These are phyloP conservation scores for Cabera pusaria DNA, from an alignment of 2,888 invertebrate genomes.

Conservation along the genomic window DNA sequence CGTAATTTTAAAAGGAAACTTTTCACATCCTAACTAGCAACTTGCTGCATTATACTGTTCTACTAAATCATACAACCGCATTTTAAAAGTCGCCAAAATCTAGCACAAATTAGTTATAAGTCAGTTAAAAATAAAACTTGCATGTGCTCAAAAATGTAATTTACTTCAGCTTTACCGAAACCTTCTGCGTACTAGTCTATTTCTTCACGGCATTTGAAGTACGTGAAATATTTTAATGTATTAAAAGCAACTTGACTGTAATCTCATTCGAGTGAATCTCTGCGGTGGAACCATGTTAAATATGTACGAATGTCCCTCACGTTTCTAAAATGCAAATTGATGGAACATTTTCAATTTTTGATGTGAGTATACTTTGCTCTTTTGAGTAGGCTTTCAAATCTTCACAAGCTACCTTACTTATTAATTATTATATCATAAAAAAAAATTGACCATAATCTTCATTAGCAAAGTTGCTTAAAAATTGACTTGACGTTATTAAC, in stretches of 20 bases:
- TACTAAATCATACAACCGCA: background rate
- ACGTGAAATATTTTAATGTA: constrained; percentile 10
- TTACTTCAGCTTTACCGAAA: constrained; percentile 1
- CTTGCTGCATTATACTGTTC: no score
- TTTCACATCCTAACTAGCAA: no score
- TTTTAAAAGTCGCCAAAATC: constrained; percentile 1
- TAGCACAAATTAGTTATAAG: background rate
- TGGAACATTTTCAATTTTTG: constrained; percentile 30
- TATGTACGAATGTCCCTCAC: constrained; percentile 25
- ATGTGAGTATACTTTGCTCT: no score
- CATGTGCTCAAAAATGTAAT: background rate
- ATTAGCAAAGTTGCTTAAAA: no score
- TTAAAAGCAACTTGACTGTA: constrained; percentile 13
- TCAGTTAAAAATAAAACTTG: background rate
- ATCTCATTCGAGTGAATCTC: constrained; percentile 10
- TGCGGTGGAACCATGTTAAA: constrained; percentile 17
- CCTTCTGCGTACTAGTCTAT: background rate
- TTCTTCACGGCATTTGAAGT: no score
- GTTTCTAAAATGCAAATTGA: constrained; percentile 38
- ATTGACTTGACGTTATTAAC: no score
- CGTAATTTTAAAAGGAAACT: no score
- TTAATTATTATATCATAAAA: no score
- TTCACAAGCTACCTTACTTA: no score
- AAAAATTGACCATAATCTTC: no score
- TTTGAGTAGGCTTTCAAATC: no score